These are phyloP conservation scores for Ceratoteleas bidentatus DNA, from an alignment of 1,140 invertebrate species.

Conservation along the genomic window DNA sequence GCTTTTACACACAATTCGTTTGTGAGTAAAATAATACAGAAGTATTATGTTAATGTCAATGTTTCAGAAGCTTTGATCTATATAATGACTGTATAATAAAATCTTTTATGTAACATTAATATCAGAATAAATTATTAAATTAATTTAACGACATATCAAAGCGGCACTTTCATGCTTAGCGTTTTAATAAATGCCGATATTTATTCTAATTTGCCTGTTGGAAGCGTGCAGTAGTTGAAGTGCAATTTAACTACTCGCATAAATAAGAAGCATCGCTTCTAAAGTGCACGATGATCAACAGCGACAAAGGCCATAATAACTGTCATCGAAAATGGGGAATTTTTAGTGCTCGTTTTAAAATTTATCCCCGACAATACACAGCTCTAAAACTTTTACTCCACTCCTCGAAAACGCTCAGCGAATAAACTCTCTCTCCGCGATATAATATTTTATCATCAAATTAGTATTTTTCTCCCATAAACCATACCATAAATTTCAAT, in stretches of 20 bases:
- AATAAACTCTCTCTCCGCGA: conserved; percentile 26
- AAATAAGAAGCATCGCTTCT: conserved; percentile 29
- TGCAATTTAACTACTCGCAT: conserved; percentile 24
- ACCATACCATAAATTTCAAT: conserved; percentile 44
- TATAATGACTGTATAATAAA: no score
- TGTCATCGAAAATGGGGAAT: conserved; percentile 28
- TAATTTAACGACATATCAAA: not conserved
- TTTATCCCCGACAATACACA: conserved; percentile 8
- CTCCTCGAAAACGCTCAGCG: conserved; percentile 11
- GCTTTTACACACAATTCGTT: no score
- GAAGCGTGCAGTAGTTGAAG: conserved; percentile 16
- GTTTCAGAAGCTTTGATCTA: no score
- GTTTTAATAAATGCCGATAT: conserved; percentile 10
- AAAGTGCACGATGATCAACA: conserved; percentile 35
- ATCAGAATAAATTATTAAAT: no score
- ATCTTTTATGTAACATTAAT: no score
- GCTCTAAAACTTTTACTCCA: conserved; percentile 24
- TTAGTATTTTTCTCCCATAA: conserved; percentile 39
- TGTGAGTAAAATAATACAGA: no score
- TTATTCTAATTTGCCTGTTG: conserved; percentile 20
- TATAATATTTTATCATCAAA: conserved; percentile 45
- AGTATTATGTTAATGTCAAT: no score
- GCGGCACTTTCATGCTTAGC: not conserved
- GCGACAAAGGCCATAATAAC: conserved; percentile 31
- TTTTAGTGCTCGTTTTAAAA: conserved; percentile 25